phyloP scores from a whole-genome alignment of 1,140 invertebrate genomes.

The Caenorhabditis remanei region DNA sequence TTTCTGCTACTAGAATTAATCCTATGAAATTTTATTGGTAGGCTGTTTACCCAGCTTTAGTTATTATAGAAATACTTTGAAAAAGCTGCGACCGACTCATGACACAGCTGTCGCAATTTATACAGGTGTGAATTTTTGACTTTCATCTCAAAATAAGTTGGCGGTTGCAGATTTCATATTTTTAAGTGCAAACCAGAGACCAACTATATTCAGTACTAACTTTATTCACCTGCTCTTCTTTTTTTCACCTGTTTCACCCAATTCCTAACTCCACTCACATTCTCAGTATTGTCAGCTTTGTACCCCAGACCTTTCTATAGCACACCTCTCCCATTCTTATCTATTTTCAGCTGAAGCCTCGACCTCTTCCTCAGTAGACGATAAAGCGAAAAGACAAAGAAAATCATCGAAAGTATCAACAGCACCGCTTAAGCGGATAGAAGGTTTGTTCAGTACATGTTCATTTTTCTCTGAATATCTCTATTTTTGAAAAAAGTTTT shows the following conservation, averaged over 20 bases:
- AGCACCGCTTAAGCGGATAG: constrained; percentile 22
- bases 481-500: not conserved
- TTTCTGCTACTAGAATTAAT: not conserved
- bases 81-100: not conserved
- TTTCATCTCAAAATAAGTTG: not conserved
- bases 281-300: not conserved
- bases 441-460: constrained; percentile 11
- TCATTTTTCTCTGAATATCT: not conserved
- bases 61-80: not conserved
- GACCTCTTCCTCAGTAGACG: constrained; percentile 23
- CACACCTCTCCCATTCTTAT: not conserved
- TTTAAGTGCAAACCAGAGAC: not conserved
- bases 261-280: not conserved
- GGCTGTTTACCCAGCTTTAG: constrained; percentile 35
- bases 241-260: too few relatives aligned
- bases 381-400: constrained; percentile 28
- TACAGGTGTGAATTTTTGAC: constrained; percentile 29
- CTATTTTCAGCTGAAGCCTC: constrained; percentile 44
- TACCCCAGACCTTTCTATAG: too few relatives aligned
- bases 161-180: not conserved
- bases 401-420: constrained; percentile 40
- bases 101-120: constrained; percentile 28
- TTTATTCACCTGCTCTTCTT: not conserved
- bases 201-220: too few relatives aligned
- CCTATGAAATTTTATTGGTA: not conserved